phyloP scores from a whole-genome alignment of 35 echinoderm and acorn worm genomes.

The Hemicentrotus pulcherrimus region DNA sequence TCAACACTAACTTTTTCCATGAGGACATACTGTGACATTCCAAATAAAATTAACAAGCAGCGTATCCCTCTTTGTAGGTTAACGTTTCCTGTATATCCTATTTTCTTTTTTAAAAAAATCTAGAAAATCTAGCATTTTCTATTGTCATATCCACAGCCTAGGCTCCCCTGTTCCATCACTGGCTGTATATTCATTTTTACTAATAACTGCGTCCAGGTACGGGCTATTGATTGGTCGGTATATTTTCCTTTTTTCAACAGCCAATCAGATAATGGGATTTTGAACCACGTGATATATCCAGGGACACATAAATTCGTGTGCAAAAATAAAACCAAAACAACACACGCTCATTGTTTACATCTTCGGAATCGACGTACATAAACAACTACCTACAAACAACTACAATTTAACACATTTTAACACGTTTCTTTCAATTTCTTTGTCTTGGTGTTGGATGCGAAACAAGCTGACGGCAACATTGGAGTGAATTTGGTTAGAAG shows the following conservation, averaged over 20 bases:
- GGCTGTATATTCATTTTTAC: neutral
- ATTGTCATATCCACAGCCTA: neutral
- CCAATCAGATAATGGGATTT: slow-evolving; percentile 42
- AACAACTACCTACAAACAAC: neutral
- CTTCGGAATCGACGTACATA: slow-evolving; percentile 1
- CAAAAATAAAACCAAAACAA: slow-evolving; percentile 48
- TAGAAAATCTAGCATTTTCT: too few species aligned
- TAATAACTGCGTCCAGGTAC: slow-evolving; percentile 40
- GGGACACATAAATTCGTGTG: neutral
- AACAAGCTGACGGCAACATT: slow-evolving; percentile 49
- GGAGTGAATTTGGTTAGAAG: slow-evolving; percentile 66
- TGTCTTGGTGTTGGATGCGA: slow-evolving; percentile 15
- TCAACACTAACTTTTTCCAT: too few species aligned
- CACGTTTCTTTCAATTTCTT: slow-evolving; percentile 45
- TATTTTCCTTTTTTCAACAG: slow-evolving; percentile 23
- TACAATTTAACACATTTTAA: slow-evolving; percentile 20
- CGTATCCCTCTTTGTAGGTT: too few species aligned
- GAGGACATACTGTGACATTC: too few species aligned
- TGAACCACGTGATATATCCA: slow-evolving; percentile 33
- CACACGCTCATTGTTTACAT: slow-evolving; percentile 33
- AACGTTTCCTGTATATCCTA: too few species aligned
- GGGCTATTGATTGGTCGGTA: slow-evolving; percentile 45
- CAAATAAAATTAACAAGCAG: too few species aligned
- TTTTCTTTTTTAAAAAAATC: too few species aligned
- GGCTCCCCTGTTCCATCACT: neutral